A percentile compares a stretch with the other conserved stretches of the same genome.
Conservation (phyloP, 92 coral and sea anemone genomes). For the Micromussa lordhowensis region DNA sequence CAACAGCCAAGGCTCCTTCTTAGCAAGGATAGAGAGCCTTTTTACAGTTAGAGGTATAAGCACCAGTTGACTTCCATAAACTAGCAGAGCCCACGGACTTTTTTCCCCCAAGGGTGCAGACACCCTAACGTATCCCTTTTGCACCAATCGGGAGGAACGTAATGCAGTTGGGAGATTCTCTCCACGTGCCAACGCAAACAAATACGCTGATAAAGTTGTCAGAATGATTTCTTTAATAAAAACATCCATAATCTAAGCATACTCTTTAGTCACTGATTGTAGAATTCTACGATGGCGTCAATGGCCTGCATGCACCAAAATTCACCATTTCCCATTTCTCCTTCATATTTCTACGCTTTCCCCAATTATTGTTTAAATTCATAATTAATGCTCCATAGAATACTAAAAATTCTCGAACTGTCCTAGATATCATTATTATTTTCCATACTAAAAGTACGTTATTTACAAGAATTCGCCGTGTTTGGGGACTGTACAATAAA, state of each 20-base stretch:
- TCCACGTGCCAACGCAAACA: not conserved
- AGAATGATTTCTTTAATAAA: not conserved
- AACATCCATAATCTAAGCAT: not conserved
- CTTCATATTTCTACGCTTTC: not conserved
- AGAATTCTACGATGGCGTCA: too few species aligned
- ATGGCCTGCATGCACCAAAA: too few species aligned
- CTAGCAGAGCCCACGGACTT: too few species aligned
- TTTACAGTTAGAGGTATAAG: too few species aligned
- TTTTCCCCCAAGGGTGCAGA: too few species aligned
- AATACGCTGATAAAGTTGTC: not conserved
- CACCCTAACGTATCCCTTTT: not conserved
- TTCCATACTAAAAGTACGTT: not conserved
- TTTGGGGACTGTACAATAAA: not conserved
- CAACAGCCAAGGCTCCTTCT: too few species aligned
- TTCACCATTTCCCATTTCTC: not conserved
- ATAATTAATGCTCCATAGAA: not conserved
- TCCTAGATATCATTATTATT: not conserved
- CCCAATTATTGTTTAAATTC: not conserved
- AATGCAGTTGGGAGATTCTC: too few species aligned
- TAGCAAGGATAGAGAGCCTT: too few species aligned
- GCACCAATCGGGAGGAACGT: not conserved
- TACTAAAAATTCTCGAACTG: not conserved
- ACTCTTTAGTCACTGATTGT: not conserved
- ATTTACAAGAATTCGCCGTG: not conserved
- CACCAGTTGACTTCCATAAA: too few species aligned